Base-by-base conservation (phyloP, 2,113 vertebrate species). In the Passer domesticus region DNA sequence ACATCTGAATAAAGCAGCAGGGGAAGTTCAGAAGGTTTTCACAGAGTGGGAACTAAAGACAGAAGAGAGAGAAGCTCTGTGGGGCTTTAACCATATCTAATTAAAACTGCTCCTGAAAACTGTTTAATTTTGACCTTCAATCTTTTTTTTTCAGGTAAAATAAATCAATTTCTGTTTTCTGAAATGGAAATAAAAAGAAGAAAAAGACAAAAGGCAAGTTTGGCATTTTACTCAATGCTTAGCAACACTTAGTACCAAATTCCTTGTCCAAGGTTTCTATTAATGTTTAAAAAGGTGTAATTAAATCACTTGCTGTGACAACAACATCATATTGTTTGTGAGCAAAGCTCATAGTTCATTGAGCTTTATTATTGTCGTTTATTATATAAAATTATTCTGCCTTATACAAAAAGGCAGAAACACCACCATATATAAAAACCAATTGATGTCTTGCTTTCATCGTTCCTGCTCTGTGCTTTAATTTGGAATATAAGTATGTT, bases 1-100 rank as follows among this genome's bases (percentile, higher is more conserved):
- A 87, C 82, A 78, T 91, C 93, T 94, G 95, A 97, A 83, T 96
- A 87, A 97, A 95, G 28, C 86, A 95, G 83, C 90, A 94, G 63
- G 72, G 56, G 33, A 87, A 95, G 92, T 97, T 98, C 88, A 96
- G 87, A 94, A 96, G 72, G 69, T 93, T 94, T 67, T 41, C 75
- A 50, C 35, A 86, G 83, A 95, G 41, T 90, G 37, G 47, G 79
- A 97, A 95, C 95, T 96, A 96, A 96, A 96, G 73, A 87, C 15
- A 87, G 67, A 95, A 96, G 70, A 92, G 86, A 93, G 87, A 95
- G 60, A 89, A 97, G 21, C 79, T 96, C 60, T 89, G 56, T 95
- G 59, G 92, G 64, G 24, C 56, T 89, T 97, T 97, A 96, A 95
- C 58, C 31, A 33, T 90, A 82, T 68, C 64, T 94, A 95, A 96